phyloP scores from a whole-genome alignment of 2,888 invertebrate species.

The Acleris holmiana region DNA sequence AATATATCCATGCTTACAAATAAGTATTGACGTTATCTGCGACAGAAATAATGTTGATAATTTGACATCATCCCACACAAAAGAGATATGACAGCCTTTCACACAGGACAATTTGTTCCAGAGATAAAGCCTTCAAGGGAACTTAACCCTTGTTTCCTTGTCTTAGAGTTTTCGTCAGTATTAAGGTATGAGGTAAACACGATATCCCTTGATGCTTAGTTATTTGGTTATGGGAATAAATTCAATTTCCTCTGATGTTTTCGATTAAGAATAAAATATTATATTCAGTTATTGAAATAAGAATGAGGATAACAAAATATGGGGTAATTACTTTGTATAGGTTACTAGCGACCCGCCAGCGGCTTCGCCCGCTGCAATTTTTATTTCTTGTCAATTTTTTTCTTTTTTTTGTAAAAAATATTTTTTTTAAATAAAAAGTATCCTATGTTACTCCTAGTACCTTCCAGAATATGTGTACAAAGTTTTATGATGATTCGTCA shows the following conservation, averaged over 20 bases:
- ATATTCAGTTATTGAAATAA: too few relatives aligned
- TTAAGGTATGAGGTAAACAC: background rate
- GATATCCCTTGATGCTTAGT: constrained; percentile 7
- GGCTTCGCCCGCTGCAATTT: too few relatives aligned
- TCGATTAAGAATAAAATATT: constrained; percentile 7
- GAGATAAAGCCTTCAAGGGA: background rate
- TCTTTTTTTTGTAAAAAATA: too few relatives aligned
- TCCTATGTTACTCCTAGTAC: too few relatives aligned
- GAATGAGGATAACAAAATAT: too few relatives aligned
- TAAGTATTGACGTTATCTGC: background rate
- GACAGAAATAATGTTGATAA: background rate
- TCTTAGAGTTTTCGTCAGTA: background rate
- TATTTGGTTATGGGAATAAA: background rate
- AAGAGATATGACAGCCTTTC: constrained; percentile 14
- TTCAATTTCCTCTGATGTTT: background rate
- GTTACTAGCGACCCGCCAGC: too few relatives aligned
- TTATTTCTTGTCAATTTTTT: too few relatives aligned
- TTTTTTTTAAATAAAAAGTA: too few relatives aligned
- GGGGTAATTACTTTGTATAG: too few relatives aligned
- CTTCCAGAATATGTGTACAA: too few relatives aligned
- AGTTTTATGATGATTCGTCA: too few relatives aligned
- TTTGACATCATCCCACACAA: constrained; percentile 6
- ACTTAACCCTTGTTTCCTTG: background rate
- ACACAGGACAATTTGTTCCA: constrained; percentile 4
- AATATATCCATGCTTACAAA: background rate